These are phyloP conservation scores for Salmo trutta DNA, from an alignment of 2,797 vertebrate genomes.

Conservation along the genomic window DNA sequence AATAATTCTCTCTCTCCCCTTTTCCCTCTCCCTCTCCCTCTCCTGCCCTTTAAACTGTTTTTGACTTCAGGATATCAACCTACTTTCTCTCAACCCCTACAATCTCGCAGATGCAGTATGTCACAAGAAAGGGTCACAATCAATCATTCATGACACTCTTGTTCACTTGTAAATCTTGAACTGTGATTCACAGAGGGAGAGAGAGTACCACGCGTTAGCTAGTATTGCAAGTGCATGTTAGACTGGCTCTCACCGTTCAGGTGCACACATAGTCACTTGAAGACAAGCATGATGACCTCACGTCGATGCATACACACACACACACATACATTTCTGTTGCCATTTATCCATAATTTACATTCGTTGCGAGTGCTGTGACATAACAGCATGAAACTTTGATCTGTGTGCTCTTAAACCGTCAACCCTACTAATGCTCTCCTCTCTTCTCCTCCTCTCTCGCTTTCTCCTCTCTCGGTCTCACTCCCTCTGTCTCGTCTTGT, in stretches of 20 bases:
- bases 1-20: background rate
- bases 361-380: conserved; percentile 63
- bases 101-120: conserved; percentile 32
- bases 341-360: conserved; percentile 68
- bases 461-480: background rate
- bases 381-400: conserved; percentile 76
- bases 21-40: conserved; percentile 12
- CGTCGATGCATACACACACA: background rate
- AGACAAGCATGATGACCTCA: conserved; percentile 6
- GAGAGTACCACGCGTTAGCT: background rate
- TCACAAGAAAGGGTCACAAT: conserved; percentile 32
- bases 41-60: conserved; percentile 32
- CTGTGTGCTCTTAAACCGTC: conserved; percentile 68
- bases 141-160: conserved; percentile 61
- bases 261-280: conserved; percentile 32
- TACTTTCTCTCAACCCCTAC: conserved; percentile 44
- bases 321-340: conserved; percentile 32
- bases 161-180: conserved; percentile 54
- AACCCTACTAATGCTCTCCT: conserved; percentile 53
- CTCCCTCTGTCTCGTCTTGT: background rate
- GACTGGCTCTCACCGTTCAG: conserved; percentile 33
- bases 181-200: conserved; percentile 51
- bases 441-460: background rate
- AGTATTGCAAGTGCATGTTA: background rate
- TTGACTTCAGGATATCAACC: conserved; percentile 25